phyloP scores from a whole-genome alignment of 2,888 invertebrate species.

The Drosophila leonis region DNA sequence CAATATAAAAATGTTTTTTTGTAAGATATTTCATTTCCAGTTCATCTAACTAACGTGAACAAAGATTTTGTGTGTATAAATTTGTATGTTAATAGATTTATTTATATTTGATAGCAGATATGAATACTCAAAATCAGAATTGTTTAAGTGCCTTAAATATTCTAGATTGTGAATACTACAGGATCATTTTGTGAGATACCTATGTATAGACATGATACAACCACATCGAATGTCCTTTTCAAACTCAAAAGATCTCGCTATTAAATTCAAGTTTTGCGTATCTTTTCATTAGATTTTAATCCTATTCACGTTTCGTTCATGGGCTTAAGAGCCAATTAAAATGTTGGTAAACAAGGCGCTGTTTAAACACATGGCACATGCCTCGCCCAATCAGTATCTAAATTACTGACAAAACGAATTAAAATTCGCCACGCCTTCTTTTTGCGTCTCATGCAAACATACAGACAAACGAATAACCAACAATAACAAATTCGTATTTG shows the following conservation, averaged over 20 bases:
- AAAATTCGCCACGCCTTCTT: conserved; percentile 42
- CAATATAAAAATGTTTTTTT: too few species aligned
- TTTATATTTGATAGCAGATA: too few species aligned
- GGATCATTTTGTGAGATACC: too few species aligned
- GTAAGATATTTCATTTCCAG: too few species aligned
- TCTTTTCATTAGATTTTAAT: background rate
- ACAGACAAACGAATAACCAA: conserved; percentile 9
- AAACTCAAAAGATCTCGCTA: background rate
- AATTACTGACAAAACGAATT: conserved; percentile 60
- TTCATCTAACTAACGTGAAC: too few species aligned
- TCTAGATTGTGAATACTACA: too few species aligned
- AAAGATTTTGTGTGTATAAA: too few species aligned
- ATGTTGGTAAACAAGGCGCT: conserved; percentile 28
- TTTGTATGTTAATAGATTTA: too few species aligned
- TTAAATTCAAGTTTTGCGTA: background rate
- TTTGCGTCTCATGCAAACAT: background rate
- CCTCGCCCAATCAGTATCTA: conserved; percentile 28
- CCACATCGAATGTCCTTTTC: background rate
- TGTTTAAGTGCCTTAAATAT: too few species aligned
- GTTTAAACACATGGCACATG: conserved; percentile 12
- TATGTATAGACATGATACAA: background rate
- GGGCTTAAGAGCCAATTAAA: conserved; percentile 38
- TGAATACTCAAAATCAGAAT: too few species aligned
- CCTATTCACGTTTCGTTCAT: background rate
- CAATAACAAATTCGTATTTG: conserved; percentile 33